Conservation (phyloP, 2,113 vertebrate species). For the Nicator chloris region DNA sequence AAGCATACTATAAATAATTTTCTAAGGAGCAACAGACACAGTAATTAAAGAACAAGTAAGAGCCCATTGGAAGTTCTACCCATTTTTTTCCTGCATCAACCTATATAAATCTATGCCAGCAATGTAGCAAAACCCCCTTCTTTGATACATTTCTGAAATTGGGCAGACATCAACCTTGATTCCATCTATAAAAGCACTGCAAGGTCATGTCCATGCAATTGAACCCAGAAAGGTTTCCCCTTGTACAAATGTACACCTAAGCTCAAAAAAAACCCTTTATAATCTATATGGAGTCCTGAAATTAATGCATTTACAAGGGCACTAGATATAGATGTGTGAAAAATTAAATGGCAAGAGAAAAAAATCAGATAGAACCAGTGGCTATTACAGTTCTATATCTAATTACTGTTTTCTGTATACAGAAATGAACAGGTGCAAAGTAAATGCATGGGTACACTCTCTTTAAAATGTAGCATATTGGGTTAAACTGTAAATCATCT, state of each 20-base stretch:
- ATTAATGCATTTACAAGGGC: background rate
- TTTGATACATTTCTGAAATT: background rate
- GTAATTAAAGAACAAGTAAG: constrained; percentile 25
- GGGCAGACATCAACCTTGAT: background rate
- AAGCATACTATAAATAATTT: constrained; percentile 21
- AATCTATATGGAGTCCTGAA: background rate
- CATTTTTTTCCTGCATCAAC: background rate
- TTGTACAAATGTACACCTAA: background rate
- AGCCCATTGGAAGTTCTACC: background rate
- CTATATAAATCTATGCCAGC: background rate
- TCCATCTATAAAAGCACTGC: background rate
- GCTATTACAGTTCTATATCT: background rate
- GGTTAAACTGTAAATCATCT: background rate
- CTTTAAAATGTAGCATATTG: background rate
- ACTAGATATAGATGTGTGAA: background rate
- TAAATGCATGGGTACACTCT: background rate
- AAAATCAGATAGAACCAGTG: background rate
- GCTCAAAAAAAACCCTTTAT: background rate
- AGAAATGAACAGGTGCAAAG: background rate
- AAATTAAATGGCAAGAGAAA: background rate
- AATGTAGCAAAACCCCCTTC: background rate
- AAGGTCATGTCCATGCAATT: background rate
- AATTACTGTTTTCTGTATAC: background rate
- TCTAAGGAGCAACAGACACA: background rate
- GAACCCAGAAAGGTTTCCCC: background rate